phyloP scores from a whole-genome alignment of 2,113 vertebrate genomes.

The Heterochromis multidens region DNA sequence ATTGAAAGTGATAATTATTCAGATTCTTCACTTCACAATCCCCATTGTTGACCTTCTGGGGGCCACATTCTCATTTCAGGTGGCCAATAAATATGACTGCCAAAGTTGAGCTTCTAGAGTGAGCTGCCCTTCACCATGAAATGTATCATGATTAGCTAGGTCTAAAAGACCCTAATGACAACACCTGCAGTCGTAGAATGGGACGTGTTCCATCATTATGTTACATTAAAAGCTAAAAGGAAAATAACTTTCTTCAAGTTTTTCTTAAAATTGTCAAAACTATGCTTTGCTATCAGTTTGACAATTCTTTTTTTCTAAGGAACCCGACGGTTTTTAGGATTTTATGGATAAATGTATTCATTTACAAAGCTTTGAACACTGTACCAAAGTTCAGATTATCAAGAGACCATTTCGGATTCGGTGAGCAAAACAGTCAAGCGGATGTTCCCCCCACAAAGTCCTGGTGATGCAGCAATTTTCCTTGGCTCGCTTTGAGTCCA shows the following conservation, averaged over 20 bases:
- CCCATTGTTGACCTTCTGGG: constrained; percentile 57
- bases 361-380: not conserved
- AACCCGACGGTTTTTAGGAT: fast-evolving
- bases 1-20: constrained; percentile 61
- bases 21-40: constrained; percentile 56
- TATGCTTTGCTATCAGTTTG: not conserved
- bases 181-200: not conserved
- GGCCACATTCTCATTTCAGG: constrained; percentile 41
- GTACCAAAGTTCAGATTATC: not conserved
- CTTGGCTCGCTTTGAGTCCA: constrained; percentile 48
- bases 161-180: constrained; percentile 1
- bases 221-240: not conserved
- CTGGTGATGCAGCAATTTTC: constrained; percentile 49
- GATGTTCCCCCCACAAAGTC: constrained; percentile 2
- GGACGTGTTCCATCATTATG: not conserved
- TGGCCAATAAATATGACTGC: constrained; percentile 34
- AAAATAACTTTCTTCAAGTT: not conserved
- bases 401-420: not conserved
- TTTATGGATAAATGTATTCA: not conserved
- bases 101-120: constrained; percentile 15
- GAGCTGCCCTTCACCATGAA: constrained; percentile 19
- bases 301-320: not conserved
- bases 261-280: not conserved
- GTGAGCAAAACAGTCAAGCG: constrained; percentile 12
- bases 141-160: constrained; percentile 10